Evolutionary conservation across 2,797 vertebrate species (phyloP), one percentile per base, ranked within the genome.

Genomic region (Malurus splendens): DNA sequence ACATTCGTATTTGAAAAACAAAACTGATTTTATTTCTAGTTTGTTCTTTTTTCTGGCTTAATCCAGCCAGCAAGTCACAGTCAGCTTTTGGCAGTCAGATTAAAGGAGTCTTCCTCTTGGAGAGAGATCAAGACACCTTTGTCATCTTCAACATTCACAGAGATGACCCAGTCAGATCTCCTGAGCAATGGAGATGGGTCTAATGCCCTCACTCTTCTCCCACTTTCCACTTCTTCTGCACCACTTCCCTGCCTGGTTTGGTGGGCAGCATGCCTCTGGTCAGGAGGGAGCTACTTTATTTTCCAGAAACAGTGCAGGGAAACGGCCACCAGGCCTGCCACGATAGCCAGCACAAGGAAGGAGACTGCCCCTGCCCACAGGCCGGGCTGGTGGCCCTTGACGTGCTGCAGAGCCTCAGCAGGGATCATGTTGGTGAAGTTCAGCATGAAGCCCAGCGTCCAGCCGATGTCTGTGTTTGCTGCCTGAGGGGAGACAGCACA

Each of bases 371-470:
- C 96, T 11, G 84, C 94, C 98, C 98, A 98, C 70, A 97, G 56
- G 13, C 92, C 39, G 0, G 78, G 70, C 24, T 83, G 83, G 28
- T 98, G 89, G 3, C 97, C 97, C 77, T 93, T 96, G 36, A 96
- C 5, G 0, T 57, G 75, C 18, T 41, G 39, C 7, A 92, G 95
- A 4, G 38, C 84, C 45, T 97, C 94, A 0, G 94, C 83, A 0
- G 97, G 96, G 92, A 98, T 96, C 95, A 96, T 94, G 91, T 97
- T 96, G 44, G 97, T 98, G 55, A 98, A 85, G 91, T 98, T 98
- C 78, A 98, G 96, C 98, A 98, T 98, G 91, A 97, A 98, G 66
- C 98, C 98, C 94, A 98, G 90, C 0, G 97, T 97, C 98, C 98
- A 98, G 28, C 98, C 98, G 0, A 98, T 96, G 56, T 98, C 98